These are phyloP conservation scores for Eudemis profundana DNA, from an alignment of 2,888 invertebrate genomes.

Conservation along the genomic window DNA sequence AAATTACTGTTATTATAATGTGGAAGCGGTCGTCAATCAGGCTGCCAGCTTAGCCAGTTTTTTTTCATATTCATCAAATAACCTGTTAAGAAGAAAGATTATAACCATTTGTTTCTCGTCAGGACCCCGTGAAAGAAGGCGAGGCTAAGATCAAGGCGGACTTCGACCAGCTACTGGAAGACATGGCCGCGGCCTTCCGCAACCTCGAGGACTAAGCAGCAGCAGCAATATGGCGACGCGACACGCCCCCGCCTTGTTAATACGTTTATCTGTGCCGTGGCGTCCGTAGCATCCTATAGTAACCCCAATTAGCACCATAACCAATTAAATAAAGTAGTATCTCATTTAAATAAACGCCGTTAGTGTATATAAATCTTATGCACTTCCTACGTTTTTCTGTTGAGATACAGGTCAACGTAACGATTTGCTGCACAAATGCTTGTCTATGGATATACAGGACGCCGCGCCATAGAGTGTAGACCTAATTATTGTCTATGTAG, in stretches of 20 bases:
- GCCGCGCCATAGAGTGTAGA: conserved; percentile 47
- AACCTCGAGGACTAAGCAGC: conserved; percentile 96
- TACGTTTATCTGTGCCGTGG: conserved; percentile 44
- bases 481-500: conserved; percentile 60
- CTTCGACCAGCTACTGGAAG: conserved; percentile 98
- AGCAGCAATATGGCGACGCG: conserved; percentile 1
- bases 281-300: conserved; percentile 2
- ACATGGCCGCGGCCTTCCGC: conserved; percentile 98
- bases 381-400: no score
- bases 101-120: conserved; percentile 47
- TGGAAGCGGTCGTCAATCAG: no score
- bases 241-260: conserved; percentile 52
- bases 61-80: not conserved
- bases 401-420: no score
- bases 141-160: conserved; percentile 98
- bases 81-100: no score
- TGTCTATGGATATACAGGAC: conserved; percentile 3
- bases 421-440: not conserved
- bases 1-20: no score
- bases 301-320: not conserved
- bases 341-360: no score
- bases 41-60: no score
- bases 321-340: no score
- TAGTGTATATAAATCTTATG: no score
- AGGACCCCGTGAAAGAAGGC: conserved; percentile 99